Conservation (phyloP, 1,140 invertebrate genomes). For the Drosophila parvula region DNA sequence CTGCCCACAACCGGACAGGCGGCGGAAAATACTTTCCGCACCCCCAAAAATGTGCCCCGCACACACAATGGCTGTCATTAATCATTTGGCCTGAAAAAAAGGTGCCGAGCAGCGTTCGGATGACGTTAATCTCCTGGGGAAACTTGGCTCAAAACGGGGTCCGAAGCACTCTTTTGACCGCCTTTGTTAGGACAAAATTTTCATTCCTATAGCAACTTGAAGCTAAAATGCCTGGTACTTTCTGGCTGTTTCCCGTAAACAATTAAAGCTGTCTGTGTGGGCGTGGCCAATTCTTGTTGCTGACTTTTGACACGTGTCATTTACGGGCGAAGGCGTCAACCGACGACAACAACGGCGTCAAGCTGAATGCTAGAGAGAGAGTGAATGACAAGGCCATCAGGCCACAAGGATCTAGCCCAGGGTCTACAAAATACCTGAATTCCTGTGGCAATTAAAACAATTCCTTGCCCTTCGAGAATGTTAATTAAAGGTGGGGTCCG, state of each 20-base stretch:
- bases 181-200: not conserved
- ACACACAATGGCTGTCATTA: conserved; percentile 72
- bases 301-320: conserved; percentile 75
- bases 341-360: conserved; percentile 30
- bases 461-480: conserved; percentile 23
- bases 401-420: conserved; percentile 16
- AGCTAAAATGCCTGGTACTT: conserved; percentile 3
- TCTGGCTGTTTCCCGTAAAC: conserved; percentile 24
- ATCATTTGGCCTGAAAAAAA: conserved; percentile 71
- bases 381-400: conserved; percentile 48
- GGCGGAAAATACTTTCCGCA: conserved; percentile 14
- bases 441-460: conserved; percentile 41
- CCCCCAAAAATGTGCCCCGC: conserved; percentile 1
- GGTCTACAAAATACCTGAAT: conserved; percentile 30
- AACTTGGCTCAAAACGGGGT: conserved; percentile 10
- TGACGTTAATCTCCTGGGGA: conserved; percentile 69
- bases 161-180: not conserved
- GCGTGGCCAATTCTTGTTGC: conserved; percentile 50
- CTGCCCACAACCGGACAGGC: conserved; percentile 33
- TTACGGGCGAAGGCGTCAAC: conserved; percentile 28
- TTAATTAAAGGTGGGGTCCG: conserved; percentile 32
- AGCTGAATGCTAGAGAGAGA: conserved; percentile 26
- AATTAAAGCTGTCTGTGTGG: conserved; percentile 70
- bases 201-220: conserved; percentile 2
- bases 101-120: conserved; percentile 59